Conservation (phyloP, 1,140 invertebrate genomes). For the Neodiprion pinetum region DNA sequence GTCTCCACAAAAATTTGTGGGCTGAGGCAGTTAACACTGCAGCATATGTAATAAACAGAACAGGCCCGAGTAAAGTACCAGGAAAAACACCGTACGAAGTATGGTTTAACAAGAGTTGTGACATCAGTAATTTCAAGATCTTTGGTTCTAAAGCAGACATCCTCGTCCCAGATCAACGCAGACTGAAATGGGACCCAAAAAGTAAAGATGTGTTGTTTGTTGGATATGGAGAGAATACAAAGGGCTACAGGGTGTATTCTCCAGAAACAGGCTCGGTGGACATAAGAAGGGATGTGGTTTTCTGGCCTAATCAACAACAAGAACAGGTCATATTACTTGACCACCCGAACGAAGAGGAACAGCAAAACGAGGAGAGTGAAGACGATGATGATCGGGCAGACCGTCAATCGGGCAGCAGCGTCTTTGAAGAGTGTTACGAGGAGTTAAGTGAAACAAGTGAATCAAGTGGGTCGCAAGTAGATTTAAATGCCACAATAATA, state of each 20-base stretch:
- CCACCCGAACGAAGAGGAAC: background rate
- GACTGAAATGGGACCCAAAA: conserved; percentile 41
- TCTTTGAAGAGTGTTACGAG: background rate
- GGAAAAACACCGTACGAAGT: conserved; percentile 44
- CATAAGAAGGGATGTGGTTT: background rate
- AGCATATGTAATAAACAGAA: conserved; percentile 40
- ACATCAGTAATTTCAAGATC: conserved; percentile 39
- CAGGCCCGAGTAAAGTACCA: conserved; percentile 12
- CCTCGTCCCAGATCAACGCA: conserved; percentile 31
- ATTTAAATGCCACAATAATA: background rate
- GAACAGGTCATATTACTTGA: background rate
- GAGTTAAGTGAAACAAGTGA: background rate
- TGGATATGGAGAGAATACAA: conserved; percentile 42
- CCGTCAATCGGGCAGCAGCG: background rate
- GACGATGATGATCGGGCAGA: background rate
- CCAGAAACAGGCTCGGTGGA: conserved; percentile 18
- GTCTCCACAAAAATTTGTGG: conserved; percentile 29
- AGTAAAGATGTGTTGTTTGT: conserved; percentile 39
- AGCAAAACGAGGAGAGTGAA: background rate
- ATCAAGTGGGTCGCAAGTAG: background rate
- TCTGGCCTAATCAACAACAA: background rate
- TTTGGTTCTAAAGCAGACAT: conserved; percentile 36
- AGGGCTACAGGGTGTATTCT: conserved; percentile 45
- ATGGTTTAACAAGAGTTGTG: conserved; percentile 45
- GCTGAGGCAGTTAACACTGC: conserved; percentile 41